Evolutionary conservation across 2,113 vertebrate species (phyloP).

Genomic region (Saccopteryx leptura): DNA sequence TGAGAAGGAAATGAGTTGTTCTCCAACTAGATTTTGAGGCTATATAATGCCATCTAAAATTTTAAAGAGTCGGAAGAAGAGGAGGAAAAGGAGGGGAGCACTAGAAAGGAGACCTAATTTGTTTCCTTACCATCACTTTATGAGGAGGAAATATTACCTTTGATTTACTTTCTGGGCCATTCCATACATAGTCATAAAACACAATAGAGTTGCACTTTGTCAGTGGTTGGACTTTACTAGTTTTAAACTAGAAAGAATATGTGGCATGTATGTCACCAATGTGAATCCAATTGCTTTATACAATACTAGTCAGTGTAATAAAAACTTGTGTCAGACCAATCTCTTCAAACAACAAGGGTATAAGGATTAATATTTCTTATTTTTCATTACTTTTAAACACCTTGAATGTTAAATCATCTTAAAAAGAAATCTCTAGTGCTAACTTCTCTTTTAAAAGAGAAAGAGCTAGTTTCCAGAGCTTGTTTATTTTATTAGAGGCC

Average conservation of each 20-base stretch:
- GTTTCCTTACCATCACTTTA: background rate
- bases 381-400: constrained; percentile 63
- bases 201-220: background rate
- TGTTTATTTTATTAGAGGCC: background rate
- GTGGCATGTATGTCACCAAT: background rate
- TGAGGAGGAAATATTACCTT: background rate
- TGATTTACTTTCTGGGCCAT: background rate
- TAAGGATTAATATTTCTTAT: background rate
- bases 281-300: background rate
- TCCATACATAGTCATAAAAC: background rate
- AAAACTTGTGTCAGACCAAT: background rate
- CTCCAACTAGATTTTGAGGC: background rate
- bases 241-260: background rate
- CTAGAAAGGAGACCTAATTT: background rate
- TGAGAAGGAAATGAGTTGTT: background rate
- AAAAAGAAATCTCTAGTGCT: background rate
- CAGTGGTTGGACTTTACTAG: background rate
- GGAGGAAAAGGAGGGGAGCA: background rate
- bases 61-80: background rate
- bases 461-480: background rate
- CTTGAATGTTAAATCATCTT: constrained; percentile 45
- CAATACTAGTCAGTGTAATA: background rate
- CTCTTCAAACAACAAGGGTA: background rate
- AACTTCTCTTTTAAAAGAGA: constrained; percentile 10
- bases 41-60: background rate